A percentile compares a stretch with the other conserved stretches of the same genome.
These are phyloP conservation scores for Nestor notabilis DNA, from an alignment of 2,113 vertebrate genomes.

Conservation along the genomic window DNA sequence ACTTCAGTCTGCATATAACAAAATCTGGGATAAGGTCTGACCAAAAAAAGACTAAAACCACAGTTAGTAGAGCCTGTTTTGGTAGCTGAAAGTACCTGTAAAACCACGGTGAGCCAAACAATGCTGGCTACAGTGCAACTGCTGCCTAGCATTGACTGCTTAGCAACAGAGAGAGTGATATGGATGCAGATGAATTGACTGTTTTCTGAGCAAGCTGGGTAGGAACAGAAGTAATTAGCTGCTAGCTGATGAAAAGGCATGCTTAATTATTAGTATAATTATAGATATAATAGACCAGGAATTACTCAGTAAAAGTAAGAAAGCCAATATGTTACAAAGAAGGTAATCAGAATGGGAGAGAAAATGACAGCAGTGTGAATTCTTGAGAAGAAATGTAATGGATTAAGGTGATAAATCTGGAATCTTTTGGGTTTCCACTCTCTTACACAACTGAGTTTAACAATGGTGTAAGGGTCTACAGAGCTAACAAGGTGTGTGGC, in stretches of 20 bases:
- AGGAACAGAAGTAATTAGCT: slow-evolving; percentile 65
- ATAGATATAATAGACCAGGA: slow-evolving; percentile 62
- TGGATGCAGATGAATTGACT: slow-evolving; percentile 54
- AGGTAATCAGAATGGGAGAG: slow-evolving; percentile 33
- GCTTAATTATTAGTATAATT: slow-evolving; percentile 69
- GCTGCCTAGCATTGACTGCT: slow-evolving; percentile 22
- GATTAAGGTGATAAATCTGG: slow-evolving; percentile 39
- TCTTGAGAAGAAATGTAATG: slow-evolving; percentile 15
- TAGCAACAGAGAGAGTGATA: slow-evolving; percentile 52
- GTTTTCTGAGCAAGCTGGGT: slow-evolving; percentile 62
- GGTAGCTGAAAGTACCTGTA: neutral
- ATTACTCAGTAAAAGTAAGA: slow-evolving; percentile 62
- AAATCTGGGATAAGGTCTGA: neutral
- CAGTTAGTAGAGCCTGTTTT: neutral
- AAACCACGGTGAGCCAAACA: neutral
- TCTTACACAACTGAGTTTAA: neutral
- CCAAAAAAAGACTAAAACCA: neutral
- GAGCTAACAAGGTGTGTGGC: neutral
- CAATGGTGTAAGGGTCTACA: neutral
- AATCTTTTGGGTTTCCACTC: slow-evolving; percentile 1
- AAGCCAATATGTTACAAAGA: slow-evolving; percentile 40
- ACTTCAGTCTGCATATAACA: neutral
- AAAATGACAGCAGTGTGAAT: slow-evolving; percentile 4
- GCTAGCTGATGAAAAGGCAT: slow-evolving; percentile 65
- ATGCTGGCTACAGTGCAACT: neutral